Conservation (phyloP, 2,113 vertebrate genomes). For the Nematolebias whitei region DNA sequence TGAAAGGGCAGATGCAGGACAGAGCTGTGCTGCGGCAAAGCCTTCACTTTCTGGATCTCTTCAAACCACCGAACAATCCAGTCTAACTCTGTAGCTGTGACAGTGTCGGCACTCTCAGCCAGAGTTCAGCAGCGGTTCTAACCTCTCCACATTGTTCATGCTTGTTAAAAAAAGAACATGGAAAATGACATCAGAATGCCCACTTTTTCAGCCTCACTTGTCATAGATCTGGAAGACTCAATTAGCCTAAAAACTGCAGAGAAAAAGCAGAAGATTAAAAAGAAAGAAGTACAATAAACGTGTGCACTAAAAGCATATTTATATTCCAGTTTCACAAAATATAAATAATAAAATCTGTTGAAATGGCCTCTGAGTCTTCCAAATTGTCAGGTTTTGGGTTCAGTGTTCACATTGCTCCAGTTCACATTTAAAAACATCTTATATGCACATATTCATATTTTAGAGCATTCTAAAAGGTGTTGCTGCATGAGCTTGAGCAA, state of each 20-base stretch:
- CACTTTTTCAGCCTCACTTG: constrained; percentile 60
- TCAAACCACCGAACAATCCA: constrained; percentile 46
- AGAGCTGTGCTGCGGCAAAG: constrained; percentile 21
- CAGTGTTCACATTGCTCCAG: too few species aligned
- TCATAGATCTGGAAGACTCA: constrained; percentile 71
- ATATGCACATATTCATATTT: too few species aligned
- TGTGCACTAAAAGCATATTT: constrained; percentile 64
- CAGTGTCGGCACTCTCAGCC: constrained; percentile 44
- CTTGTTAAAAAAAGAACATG: constrained; percentile 58
- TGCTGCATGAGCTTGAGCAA: constrained; percentile 73
- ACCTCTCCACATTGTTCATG: constrained; percentile 49
- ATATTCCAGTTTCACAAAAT: constrained; percentile 74
- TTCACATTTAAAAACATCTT: too few species aligned
- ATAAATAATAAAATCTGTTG: constrained; percentile 80
- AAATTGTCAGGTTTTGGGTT: constrained; percentile 77
- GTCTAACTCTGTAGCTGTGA: constrained; percentile 23
- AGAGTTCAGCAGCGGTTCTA: constrained; percentile 41
- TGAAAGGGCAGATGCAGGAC: constrained; percentile 50
- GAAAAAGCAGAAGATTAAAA: constrained; percentile 46
- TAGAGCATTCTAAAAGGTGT: constrained; percentile 76
- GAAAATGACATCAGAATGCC: constrained; percentile 69
- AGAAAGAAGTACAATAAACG: constrained; percentile 14
- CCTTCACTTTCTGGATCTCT: constrained; percentile 44
- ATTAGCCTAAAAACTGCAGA: constrained; percentile 53
- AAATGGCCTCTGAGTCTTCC: constrained; percentile 64